phyloP scores from a whole-genome alignment of 2,888 invertebrate species.

The Drosophila merina region DNA sequence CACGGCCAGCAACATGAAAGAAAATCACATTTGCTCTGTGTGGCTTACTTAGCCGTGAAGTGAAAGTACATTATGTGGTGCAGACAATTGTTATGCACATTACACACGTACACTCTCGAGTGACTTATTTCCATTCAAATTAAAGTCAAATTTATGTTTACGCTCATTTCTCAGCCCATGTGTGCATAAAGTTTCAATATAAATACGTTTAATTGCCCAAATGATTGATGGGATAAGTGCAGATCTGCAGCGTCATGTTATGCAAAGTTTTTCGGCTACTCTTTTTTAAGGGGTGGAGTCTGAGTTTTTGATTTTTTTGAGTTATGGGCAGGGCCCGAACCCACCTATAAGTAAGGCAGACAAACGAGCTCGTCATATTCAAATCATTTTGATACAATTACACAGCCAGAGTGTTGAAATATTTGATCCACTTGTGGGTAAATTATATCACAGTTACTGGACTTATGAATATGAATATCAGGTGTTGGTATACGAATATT shows the following conservation, averaged over 20 bases:
- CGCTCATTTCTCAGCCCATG: conserved; percentile 45
- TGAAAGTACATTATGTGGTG: conserved; percentile 62
- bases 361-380: conserved; percentile 36
- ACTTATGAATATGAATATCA: conserved; percentile 12
- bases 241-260: conserved; percentile 68
- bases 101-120: conserved; percentile 47
- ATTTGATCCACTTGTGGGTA: conserved; percentile 21
- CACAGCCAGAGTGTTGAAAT: conserved; percentile 21
- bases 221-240: conserved; percentile 61
- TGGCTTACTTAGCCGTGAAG: conserved; percentile 67
- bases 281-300: conserved; percentile 36
- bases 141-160: conserved; percentile 56
- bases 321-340: conserved; percentile 13
- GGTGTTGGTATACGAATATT: conserved; percentile 6
- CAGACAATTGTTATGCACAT: conserved; percentile 63
- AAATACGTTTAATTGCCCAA: conserved; percentile 66
- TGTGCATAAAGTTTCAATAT: conserved; percentile 69
- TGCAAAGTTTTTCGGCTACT: conserved; percentile 62
- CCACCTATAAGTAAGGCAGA: conserved; percentile 8
- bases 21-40: conserved; percentile 32
- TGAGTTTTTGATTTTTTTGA: not conserved
- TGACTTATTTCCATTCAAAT: conserved; percentile 64
- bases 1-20: not conserved
- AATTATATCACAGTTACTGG: conserved; percentile 28
- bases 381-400: conserved; percentile 29